Base-by-base conservation (phyloP, 2,113 vertebrate genomes). In the Struthio camelus region DNA sequence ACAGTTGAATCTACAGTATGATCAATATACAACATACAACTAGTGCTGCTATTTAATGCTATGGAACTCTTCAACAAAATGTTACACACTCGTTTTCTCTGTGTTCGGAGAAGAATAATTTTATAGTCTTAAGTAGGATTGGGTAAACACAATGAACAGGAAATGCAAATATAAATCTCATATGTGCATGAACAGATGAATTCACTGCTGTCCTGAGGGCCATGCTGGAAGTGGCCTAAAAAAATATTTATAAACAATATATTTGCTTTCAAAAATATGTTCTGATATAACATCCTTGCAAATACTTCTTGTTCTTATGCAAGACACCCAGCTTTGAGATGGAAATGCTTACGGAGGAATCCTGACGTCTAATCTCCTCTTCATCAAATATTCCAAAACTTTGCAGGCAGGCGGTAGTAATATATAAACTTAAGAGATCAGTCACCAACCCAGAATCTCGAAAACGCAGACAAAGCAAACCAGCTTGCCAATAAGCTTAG, bases 401-500 rank as follows among this genome's bases (percentile, higher is more conserved):
- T 72, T 85, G 24, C 42, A 90, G 56, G 62, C 75, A 89, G 53
- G 61, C 51, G 94, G 75, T 84, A 94, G 73, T 72, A 82, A 89
- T 78, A 80, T 4, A 40, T 11, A 90, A 25, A n/a, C 40, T 91
- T 73, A 9, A 1, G 30, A 87, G 62, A 73, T 82, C 78, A 87
- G 1, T n/a, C 44, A 4, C 80, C 86, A 82, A 48, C 94, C 59
- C 75, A 44, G 85, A 96, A 90, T 70, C 67, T 61, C 79, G 78
- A 16, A 84, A 66, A 75, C 0, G 6, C 66, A 95, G 79, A 78
- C 84, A 94, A 91, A 70, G 66, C 73, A 30, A 80, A 24, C 24
- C n/a, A 91, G 84, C 46, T 95, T 94, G 93, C 87, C 94, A 89
- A 87, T 71, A 94, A 85, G 36, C 28, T 91, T 70, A 66, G 86